These are phyloP conservation scores for Nebria salina DNA, from an alignment of 2,888 invertebrate species.

Conservation along the genomic window DNA sequence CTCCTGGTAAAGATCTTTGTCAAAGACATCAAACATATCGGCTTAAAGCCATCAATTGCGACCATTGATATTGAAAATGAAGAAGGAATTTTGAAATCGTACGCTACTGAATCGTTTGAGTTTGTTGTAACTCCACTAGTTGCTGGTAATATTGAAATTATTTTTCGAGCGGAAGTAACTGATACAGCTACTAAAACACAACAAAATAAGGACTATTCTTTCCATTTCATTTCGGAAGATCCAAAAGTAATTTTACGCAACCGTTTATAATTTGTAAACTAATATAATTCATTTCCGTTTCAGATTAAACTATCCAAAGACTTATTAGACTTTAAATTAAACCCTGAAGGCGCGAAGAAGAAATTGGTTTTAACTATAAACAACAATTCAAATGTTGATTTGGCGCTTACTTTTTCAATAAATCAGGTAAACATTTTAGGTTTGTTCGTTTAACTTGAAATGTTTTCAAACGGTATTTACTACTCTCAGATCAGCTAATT, in stretches of 20 bases:
- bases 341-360: constrained; percentile 25
- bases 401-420: constrained; percentile 24
- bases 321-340: constrained; percentile 31
- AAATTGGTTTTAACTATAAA: constrained; percentile 6
- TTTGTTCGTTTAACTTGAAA: not conserved
- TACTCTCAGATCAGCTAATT: too few species aligned
- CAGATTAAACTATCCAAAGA: constrained; percentile 29
- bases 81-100: constrained; percentile 25
- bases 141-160: constrained; percentile 14
- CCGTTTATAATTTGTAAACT: not conserved
- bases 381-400: constrained; percentile 14
- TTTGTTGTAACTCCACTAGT: constrained; percentile 18
- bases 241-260: constrained; percentile 17
- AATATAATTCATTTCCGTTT: constrained; percentile 6
- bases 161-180: constrained; percentile 22
- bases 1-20: constrained; percentile 20
- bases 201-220: constrained; percentile 14
- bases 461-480: too few species aligned
- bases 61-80: constrained; percentile 18
- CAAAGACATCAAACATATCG: constrained; percentile 2
- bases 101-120: constrained; percentile 16
- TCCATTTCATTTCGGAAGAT: constrained; percentile 27
- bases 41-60: not conserved
- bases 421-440: constrained; percentile 25
- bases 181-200: constrained; percentile 26